Evolutionary conservation across 1,140 invertebrate genomes (phyloP), one percentile per base, ranked within the genome.

Genomic region (Doryteuthis pealeii): DNA sequence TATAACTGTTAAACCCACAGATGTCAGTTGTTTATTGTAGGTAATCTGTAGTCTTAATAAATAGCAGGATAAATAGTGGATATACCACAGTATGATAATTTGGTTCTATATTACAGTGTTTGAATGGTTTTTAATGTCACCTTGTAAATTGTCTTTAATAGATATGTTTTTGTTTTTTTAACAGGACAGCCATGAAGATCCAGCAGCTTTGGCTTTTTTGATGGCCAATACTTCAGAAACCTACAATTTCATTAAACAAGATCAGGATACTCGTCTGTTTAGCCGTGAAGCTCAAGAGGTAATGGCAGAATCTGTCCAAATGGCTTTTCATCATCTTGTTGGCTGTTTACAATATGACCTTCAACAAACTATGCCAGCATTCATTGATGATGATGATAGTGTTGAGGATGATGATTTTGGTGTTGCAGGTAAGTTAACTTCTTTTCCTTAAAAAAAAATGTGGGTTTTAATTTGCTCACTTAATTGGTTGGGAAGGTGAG

Each of bases 191-290:
- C 77, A 80, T 70, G 83, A 86, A 70, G 84, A 87, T 69, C 82
- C 85, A 22, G 79, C 80, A 32, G 78, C 81, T 2, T 76, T 88
- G 45, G 95, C 96, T 0, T 96, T 98, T 82, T 99, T 97, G 97
- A 92, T 99, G 89, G 96, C 96, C 1, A 99, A 99, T 86, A 92
- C 95, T 0, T 97, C 95, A 14, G 97, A 99, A 88, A 89, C 98
- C 35, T 88, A 98, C 18, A 95, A 99, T 88, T 98, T 99, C 89
- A 89, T 98, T 3, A 98, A 99, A 86, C 96, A 93, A 78, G 97
- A 99, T 88, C 90, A 95, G 68, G 96, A 98, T 62, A 94, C 95
- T 0, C 77, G 80, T 35, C 80, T 77, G 2, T 83, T 82, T 76
- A 83, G 82, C 70, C 71, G 75, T n/a, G 83, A 83, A 81, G 94